Conservation (phyloP, 2,113 vertebrate species). For the Amazona guildingii region DNA sequence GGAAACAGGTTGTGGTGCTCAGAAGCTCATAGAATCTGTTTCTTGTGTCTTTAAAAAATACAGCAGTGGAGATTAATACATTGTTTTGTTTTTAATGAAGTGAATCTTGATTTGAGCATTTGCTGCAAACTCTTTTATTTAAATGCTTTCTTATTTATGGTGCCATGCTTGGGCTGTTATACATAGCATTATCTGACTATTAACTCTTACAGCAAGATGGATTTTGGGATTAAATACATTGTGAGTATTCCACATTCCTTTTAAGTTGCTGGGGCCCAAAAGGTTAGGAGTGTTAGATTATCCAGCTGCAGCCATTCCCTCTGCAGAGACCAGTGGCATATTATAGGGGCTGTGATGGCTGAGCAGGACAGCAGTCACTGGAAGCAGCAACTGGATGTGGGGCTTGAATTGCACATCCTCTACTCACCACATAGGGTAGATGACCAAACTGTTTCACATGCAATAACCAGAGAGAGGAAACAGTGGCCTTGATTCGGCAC, state of each 20-base stretch:
- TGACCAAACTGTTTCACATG: neutral
- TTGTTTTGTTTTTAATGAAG: neutral
- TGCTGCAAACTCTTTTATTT: neutral
- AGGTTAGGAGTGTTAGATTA: neutral
- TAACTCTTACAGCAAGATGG: neutral
- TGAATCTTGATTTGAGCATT: neutral
- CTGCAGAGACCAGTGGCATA: neutral
- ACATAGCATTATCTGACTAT: neutral
- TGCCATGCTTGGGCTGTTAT: neutral
- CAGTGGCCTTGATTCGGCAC: neutral
- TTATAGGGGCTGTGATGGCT: neutral
- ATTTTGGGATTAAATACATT: conserved; percentile 32
- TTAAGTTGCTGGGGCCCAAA: neutral
- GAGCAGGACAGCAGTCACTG: neutral
- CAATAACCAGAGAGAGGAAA: neutral
- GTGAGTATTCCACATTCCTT: conserved; percentile 14
- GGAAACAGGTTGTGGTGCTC: neutral
- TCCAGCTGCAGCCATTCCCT: neutral
- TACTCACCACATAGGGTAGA: neutral
- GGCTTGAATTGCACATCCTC: neutral
- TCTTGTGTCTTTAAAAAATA: neutral
- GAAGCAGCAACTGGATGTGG: neutral
- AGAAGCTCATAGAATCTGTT: neutral
- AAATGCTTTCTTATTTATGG: conserved; percentile 25
- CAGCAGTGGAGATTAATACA: neutral